Evolutionary conservation across 2,113 vertebrate genomes (phyloP), one percentile per base, ranked within the genome.

Genomic region (Apodemus speciosus): DNA sequence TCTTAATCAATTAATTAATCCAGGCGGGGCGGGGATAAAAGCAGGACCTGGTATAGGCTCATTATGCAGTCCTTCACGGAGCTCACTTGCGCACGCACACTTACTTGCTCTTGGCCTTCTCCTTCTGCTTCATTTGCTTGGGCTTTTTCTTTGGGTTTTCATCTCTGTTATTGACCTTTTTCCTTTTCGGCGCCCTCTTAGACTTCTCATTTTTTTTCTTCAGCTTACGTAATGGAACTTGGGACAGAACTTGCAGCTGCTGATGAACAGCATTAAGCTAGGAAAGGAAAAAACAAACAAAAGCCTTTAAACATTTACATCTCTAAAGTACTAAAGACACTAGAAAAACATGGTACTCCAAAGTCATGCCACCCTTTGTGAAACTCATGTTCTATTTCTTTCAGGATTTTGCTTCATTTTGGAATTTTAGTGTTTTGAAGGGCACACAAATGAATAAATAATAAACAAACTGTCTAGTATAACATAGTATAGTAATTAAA

Each of bases 191-290:
- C 58, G 98, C 97, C 14, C 95, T 98, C 97, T 98, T 98, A 88
- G 97, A 83, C 66, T 98, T 98, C 8, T 81, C 75, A 92, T 97
- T 98, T 88, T 97, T 99, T 96, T 98, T 99, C 97, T 98, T 99
- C 76, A 97, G 88, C 84, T 98, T 99, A 94, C 96, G 96, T 51
- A 97, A 93, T 49, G 98, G 98, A 11, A 96, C 98, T 95, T 98
- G 98, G 27, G 98, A 97, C 75, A 99, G 98, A 97, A 96, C 97
- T 93, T 96, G 98, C 81, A 99, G 97, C 89, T 99, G 98, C 72
- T 98, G 98, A 35, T 98, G 98, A 96, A 99, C 97, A 76, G 97
- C 98, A 97, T 98, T 98, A 95, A 99, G 97, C 99, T 99, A 88
- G 89, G 18, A 94, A 92, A 96, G 69, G 2, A 97, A 80, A 80